Percentiles rank a stretch among this genome's conserved stretches.
Conservation (phyloP, 1,140 invertebrate species). For the Solenopsis invicta region DNA sequence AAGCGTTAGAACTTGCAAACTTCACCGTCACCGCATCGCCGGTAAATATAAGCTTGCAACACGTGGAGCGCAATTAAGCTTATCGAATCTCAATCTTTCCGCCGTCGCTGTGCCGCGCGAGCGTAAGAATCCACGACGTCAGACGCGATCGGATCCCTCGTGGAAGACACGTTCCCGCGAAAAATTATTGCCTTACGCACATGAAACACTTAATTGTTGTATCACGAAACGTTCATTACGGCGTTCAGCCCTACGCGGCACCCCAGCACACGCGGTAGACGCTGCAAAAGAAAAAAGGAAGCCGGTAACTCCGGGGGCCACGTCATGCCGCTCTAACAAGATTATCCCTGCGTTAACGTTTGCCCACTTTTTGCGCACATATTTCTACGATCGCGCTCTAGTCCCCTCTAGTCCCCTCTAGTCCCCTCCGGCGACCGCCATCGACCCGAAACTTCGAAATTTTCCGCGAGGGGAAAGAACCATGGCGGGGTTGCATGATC, state of each 20-base stretch:
- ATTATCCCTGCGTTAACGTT: slow-evolving; percentile 52
- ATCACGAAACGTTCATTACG: not conserved
- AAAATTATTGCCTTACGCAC: slow-evolving; percentile 24
- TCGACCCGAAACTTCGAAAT: slow-evolving; percentile 33
- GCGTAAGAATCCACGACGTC: slow-evolving; percentile 24
- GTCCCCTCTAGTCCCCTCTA: not conserved
- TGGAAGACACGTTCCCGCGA: not conserved
- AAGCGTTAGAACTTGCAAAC: slow-evolving; percentile 57
- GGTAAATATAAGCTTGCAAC: slow-evolving; percentile 55
- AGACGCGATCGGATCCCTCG: slow-evolving; percentile 21
- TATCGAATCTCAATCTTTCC: slow-evolving; percentile 57
- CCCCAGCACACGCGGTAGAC: not conserved
- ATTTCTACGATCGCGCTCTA: slow-evolving; percentile 11
- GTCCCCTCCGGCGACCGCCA: not conserved
- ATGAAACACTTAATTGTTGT: slow-evolving; percentile 22
- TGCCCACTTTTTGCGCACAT: slow-evolving; percentile 28
- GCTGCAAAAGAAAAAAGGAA: slow-evolving; percentile 14
- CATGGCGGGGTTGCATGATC: slow-evolving; percentile 21
- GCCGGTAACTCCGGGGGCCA: not conserved
- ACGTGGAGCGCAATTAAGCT: slow-evolving; percentile 46
- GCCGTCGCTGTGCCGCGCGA: not conserved
- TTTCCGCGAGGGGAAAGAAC: slow-evolving; percentile 17
- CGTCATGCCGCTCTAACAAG: slow-evolving; percentile 47
- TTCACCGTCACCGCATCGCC: slow-evolving; percentile 20
- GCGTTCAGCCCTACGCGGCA: not conserved